These are phyloP conservation scores for Corella eumyota DNA, from an alignment of 23 tunicate genomes.

Conservation along the genomic window DNA sequence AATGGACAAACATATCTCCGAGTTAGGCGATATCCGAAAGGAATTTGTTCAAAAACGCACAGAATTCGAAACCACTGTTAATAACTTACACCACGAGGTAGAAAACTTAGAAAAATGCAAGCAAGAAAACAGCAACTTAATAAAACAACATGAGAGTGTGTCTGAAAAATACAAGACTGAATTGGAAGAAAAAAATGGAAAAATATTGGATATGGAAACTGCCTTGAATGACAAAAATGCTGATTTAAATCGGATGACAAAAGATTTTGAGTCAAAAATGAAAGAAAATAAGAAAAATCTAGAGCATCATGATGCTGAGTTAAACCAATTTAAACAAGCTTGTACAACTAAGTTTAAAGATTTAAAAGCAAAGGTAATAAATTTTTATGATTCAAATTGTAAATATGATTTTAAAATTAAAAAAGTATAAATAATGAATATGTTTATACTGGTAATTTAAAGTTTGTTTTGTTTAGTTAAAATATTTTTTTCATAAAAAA, in stretches of 20 bases:
- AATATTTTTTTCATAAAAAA: too few species aligned
- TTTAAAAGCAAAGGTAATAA: slow-evolving; percentile 38
- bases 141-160: background rate
- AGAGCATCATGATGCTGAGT: slow-evolving; percentile 39
- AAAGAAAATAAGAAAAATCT: too few species aligned
- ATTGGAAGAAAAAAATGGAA: background rate
- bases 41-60: slow-evolving; percentile 22
- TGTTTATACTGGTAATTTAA: too few species aligned
- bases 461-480: too few species aligned
- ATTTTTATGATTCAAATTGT: background rate
- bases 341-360: slow-evolving; percentile 40
- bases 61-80: slow-evolving; percentile 21
- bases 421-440: too few species aligned
- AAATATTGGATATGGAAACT: background rate
- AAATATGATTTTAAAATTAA: background rate
- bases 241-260: too few species aligned
- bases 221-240: too few species aligned
- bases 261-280: too few species aligned
- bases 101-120: background rate
- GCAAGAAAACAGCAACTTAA: slow-evolving; percentile 1
- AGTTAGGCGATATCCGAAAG: slow-evolving; percentile 15
- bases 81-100: slow-evolving; percentile 6
- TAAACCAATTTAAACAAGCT: slow-evolving; percentile 39
- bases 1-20: slow-evolving; percentile 25
- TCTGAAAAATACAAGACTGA: background rate